These are phyloP conservation scores for Mercenaria mercenaria DNA, from an alignment of 1,140 invertebrate genomes.

Conservation along the genomic window DNA sequence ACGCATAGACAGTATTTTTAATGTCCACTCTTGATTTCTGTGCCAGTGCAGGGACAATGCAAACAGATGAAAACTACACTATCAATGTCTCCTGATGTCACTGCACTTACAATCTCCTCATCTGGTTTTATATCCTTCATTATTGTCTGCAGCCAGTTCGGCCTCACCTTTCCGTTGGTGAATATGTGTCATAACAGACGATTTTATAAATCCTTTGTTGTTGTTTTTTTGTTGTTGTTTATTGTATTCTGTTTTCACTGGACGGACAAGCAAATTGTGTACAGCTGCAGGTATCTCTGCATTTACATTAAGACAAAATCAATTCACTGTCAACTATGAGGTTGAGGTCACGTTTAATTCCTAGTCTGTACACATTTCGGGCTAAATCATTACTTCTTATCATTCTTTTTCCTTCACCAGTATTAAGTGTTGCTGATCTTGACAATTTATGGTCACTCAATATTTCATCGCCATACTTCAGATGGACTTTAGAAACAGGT, in stretches of 20 bases:
- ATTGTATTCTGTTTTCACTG: not conserved
- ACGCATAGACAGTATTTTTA: conserved; percentile 27
- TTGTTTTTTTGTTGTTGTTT: too few relatives aligned
- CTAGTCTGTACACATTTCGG: not conserved
- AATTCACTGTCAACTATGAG: conserved; percentile 21
- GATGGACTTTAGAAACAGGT: not conserved
- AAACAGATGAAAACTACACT: conserved; percentile 54
- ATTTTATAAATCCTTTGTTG: not conserved
- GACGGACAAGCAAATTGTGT: not conserved
- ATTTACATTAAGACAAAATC: not conserved
- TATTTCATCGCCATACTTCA: conserved; percentile 51
- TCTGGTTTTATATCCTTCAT: not conserved
- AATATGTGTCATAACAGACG: not conserved
- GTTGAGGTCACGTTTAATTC: not conserved
- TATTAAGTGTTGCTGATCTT: not conserved
- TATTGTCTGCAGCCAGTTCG: not conserved
- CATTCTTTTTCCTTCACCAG: conserved; percentile 10
- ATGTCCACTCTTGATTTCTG: not conserved
- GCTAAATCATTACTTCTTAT: conserved; percentile 36
- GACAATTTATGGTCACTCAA: conserved; percentile 18
- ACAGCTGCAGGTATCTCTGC: not conserved
- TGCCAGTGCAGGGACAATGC: conserved; percentile 45
- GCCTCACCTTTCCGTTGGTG: conserved; percentile 54
- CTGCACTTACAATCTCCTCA: conserved; percentile 39
- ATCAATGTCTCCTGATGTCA: conserved; percentile 64